Evolutionary conservation across 2,888 invertebrate species (phyloP).

Genomic region (Monoplex corrugatus): DNA sequence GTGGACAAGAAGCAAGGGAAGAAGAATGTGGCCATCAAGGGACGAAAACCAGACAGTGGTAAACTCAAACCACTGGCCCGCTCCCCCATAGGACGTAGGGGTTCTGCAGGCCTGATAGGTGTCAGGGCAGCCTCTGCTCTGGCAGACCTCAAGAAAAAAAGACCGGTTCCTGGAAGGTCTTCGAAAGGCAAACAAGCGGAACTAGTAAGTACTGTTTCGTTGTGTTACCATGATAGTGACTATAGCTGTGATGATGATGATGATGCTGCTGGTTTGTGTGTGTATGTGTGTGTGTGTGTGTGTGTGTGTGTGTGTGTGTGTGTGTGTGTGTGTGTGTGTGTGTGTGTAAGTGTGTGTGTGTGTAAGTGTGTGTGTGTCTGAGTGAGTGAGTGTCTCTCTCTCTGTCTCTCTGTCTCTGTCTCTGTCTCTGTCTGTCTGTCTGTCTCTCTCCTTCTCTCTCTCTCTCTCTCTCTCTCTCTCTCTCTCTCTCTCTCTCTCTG

Average conservation of each 20-base stretch:
- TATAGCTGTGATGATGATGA: neutral
- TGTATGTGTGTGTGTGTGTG: neutral
- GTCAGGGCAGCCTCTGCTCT: neutral
- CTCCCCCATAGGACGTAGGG: neutral
- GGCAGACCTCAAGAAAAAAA: slow-evolving; percentile 7
- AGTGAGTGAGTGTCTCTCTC: too few relatives aligned
- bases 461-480: too few relatives aligned
- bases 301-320: neutral
- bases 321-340: too few relatives aligned
- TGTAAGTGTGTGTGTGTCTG: too few relatives aligned
- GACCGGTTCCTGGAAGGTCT: neutral
- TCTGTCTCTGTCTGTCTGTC: too few relatives aligned
- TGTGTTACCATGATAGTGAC: too few relatives aligned
- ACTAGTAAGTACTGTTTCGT: neutral
- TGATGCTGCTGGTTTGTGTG: neutral
- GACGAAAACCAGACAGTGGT: neutral
- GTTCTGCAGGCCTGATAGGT: neutral
- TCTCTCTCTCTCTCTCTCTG: neutral
- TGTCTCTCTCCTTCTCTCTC: too few relatives aligned
- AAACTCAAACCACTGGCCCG: slow-evolving; percentile 14
- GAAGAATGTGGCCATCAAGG: neutral
- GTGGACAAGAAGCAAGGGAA: neutral
- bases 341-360: too few relatives aligned
- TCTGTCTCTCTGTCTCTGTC: too few relatives aligned
- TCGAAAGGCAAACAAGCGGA: neutral